These are phyloP conservation scores for Ceratoteleas bidentatus DNA, from an alignment of 1,140 invertebrate genomes.

Conservation along the genomic window DNA sequence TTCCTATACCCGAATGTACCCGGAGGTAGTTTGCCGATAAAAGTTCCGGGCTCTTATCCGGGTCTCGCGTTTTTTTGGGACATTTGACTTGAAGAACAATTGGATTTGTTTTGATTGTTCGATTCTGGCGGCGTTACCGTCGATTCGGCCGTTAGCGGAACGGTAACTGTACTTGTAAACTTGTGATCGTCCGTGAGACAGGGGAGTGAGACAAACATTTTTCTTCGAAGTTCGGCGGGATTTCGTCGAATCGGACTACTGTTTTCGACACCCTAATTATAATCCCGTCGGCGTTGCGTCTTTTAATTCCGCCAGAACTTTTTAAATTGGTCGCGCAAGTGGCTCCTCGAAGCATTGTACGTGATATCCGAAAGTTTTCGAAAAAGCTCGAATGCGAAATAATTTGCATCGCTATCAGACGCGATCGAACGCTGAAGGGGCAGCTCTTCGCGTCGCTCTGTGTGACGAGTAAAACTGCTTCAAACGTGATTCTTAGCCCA, in stretches of 20 bases:
- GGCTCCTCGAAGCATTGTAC: conserved; percentile 22
- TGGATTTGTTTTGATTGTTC: conserved; percentile 42
- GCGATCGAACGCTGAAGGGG: conserved; percentile 43
- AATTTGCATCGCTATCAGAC: conserved; percentile 57
- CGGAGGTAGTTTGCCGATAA: neutral
- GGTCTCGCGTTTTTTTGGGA: conserved; percentile 14
- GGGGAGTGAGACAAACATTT: too few relatives aligned
- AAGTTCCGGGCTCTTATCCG: conserved; percentile 9
- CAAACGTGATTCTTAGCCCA: conserved; percentile 55
- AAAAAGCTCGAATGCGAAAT: conserved; percentile 50
- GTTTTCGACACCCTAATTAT: conserved; percentile 31
- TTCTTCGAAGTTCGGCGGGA: neutral
- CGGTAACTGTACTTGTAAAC: conserved; percentile 38
- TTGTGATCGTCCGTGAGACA: neutral
- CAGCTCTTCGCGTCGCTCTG: conserved; percentile 40
- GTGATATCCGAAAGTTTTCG: conserved; percentile 46
- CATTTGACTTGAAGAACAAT: conserved; percentile 34
- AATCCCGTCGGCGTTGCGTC: conserved; percentile 19
- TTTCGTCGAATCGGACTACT: neutral
- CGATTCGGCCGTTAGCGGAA: conserved; percentile 20
- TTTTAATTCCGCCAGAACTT: conserved; percentile 34
- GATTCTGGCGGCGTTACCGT: conserved; percentile 13
- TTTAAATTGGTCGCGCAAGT: conserved; percentile 18
- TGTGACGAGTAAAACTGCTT: conserved; percentile 50
- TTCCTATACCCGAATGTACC: neutral